phyloP scores from a whole-genome alignment of 2,797 vertebrate genomes.

The Smutsia temminckii region DNA sequence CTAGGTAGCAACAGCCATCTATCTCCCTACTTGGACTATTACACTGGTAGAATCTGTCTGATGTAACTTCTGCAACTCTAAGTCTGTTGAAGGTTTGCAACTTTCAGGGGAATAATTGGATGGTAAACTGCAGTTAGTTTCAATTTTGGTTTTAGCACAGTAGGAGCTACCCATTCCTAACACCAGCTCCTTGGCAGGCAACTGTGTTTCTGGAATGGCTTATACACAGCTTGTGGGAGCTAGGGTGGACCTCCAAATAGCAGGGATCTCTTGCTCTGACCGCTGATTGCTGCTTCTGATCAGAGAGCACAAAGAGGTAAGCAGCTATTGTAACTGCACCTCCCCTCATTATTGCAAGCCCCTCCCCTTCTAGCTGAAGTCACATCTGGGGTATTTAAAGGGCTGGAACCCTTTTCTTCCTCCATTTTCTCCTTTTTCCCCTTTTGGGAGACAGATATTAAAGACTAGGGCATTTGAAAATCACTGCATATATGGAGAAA shows the following conservation, averaged over 20 bases:
- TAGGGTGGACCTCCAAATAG: neutral
- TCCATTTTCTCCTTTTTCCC: neutral
- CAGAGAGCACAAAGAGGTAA: neutral
- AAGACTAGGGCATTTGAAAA: neutral
- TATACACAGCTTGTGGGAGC: neutral
- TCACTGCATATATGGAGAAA: neutral
- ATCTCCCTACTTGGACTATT: neutral
- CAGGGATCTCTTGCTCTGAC: neutral
- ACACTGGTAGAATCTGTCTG: neutral
- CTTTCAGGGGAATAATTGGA: neutral
- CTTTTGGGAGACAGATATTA: neutral
- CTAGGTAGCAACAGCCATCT: neutral
- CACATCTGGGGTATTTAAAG: neutral
- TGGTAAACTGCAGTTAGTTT: neutral
- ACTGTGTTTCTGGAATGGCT: neutral
- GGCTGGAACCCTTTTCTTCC: neutral
- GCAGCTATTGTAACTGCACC: neutral
- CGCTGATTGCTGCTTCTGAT: neutral
- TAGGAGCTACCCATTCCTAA: neutral
- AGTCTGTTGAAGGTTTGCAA: neutral
- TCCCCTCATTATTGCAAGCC: neutral
- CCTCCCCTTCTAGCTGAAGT: neutral
- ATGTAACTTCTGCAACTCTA: neutral
- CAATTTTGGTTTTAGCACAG: neutral
- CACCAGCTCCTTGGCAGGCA: neutral